Percentiles rank a stretch among this genome's conserved stretches.
phyloP scores from a whole-genome alignment of 2,113 vertebrate species.

The Oceanites oceanicus region DNA sequence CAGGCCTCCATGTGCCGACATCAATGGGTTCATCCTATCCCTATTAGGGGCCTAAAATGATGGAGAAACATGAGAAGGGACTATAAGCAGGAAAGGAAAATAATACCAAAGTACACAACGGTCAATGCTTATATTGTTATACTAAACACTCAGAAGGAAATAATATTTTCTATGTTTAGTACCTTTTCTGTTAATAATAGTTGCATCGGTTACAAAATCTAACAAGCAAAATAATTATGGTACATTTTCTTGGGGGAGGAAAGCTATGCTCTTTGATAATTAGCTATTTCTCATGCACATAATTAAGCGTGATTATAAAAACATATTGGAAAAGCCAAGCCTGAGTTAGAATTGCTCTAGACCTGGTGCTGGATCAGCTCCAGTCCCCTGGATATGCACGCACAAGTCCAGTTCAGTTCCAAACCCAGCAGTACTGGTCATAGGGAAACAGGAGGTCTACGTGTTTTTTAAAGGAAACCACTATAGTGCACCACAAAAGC shows the following conservation, averaged over 20 bases:
- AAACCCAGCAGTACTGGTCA: background rate
- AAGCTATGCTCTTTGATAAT: background rate
- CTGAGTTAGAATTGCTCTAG: background rate
- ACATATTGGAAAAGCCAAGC: background rate
- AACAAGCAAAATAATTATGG: background rate
- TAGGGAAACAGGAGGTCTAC: background rate
- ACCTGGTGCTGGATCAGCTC: background rate
- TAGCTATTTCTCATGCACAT: constrained; percentile 7
- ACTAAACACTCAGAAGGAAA: constrained; percentile 24
- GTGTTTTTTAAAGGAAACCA: background rate
- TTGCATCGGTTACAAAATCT: background rate
- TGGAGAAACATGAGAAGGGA: constrained; percentile 82
- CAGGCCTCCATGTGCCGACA: constrained; percentile 70
- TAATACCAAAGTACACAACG: constrained; percentile 64
- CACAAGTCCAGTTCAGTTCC: background rate
- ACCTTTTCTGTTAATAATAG: background rate
- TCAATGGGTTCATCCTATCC: constrained; percentile 74
- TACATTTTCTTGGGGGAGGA: background rate
- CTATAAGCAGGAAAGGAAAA: constrained; percentile 71
- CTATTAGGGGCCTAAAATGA: constrained; percentile 76
- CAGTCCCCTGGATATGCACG: background rate
- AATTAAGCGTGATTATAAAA: background rate
- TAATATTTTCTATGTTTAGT: constrained; percentile 14
- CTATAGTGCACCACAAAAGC: background rate
- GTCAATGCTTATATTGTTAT: constrained; percentile 59